These are phyloP conservation scores for Ernsta delagoae DNA, from an alignment of 2,888 invertebrate species.

Conservation along the genomic window DNA sequence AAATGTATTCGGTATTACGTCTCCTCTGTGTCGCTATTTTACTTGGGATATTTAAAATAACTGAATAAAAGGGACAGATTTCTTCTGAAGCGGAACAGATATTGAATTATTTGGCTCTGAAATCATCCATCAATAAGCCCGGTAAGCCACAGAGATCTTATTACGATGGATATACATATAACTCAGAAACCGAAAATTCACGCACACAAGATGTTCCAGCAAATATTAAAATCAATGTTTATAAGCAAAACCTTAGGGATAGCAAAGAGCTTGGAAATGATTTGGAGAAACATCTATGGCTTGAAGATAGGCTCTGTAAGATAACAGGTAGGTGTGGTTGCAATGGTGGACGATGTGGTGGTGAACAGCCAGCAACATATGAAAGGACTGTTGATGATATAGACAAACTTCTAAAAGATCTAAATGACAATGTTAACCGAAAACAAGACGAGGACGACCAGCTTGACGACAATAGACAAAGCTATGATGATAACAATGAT, in stretches of 20 bases:
- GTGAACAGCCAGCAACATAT: no score
- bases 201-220: constrained; percentile 24
- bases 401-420: no score
- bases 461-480: no score
- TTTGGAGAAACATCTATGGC: constrained; percentile 18
- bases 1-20: constrained; percentile 8
- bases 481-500: no score
- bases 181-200: not conserved
- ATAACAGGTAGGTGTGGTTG: no score
- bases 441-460: no score
- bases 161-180: not conserved
- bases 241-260: constrained; percentile 27
- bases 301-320: not conserved
- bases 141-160: not conserved
- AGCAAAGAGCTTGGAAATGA: not conserved
- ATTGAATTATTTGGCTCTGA: constrained; percentile 13
- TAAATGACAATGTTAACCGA: no score
- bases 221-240: no score
- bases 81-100: constrained; percentile 8
- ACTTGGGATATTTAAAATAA: constrained; percentile 24
- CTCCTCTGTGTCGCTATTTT: constrained; percentile 9
- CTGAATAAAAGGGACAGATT: not conserved
- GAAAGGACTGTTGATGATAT: no score
- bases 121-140: not conserved
- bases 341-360: no score